Conservation (phyloP, 2,797 vertebrate species). For the Naso thynnoides region DNA sequence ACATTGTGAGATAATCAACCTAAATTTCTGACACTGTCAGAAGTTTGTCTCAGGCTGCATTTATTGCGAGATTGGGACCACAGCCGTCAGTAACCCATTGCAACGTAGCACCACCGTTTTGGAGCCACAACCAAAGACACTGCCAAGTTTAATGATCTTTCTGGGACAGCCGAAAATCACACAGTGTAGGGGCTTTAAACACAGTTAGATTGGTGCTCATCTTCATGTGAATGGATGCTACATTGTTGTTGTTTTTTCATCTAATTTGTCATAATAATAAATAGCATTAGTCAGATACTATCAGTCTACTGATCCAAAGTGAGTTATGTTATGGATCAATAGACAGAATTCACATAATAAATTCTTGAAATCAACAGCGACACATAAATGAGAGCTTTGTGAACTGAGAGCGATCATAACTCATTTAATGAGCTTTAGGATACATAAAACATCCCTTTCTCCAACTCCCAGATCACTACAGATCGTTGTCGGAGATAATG, state of each 20-base stretch:
- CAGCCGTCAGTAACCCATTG: no score
- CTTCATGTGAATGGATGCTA: background rate
- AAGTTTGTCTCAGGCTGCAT: no score
- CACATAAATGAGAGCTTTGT: conserved; percentile 50
- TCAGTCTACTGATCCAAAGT: background rate
- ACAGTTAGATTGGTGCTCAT: no score
- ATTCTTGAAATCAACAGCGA: conserved; percentile 35
- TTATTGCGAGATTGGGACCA: no score
- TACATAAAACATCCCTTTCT: conserved; percentile 61
- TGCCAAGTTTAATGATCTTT: no score
- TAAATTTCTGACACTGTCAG: no score
- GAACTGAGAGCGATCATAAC: conserved; percentile 50
- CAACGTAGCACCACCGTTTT: no score
- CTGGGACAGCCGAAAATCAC: no score
- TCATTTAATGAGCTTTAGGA: conserved; percentile 66
- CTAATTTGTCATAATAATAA: background rate
- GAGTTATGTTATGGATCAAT: conserved; percentile 20
- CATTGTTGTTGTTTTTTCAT: background rate
- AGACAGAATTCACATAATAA: conserved; percentile 17
- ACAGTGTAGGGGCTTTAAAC: no score
- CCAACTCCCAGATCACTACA: conserved; percentile 51
- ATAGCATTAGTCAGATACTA: background rate
- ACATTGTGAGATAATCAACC: no score
- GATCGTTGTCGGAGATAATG: conserved; percentile 59
- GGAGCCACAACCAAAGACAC: no score